Evolutionary conservation across 1,140 invertebrate species (phyloP).

Genomic region (Melanaphis sacchari): DNA sequence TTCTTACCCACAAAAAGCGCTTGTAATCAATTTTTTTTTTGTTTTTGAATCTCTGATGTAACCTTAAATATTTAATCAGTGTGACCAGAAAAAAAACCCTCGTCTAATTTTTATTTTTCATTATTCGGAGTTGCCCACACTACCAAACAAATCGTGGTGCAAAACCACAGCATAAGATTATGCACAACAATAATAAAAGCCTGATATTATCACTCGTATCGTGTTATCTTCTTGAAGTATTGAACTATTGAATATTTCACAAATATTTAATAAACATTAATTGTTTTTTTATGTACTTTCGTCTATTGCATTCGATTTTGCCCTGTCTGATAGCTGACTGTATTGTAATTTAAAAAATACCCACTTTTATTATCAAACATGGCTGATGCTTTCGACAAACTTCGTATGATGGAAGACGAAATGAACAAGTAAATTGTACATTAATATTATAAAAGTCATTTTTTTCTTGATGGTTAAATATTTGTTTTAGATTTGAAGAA

Average conservation of each 20-base stretch:
- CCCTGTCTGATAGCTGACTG: too few relatives aligned
- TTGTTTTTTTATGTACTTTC: too few relatives aligned
- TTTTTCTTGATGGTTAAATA: neutral
- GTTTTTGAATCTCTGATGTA: slow-evolving; percentile 5
- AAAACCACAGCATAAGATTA: too few relatives aligned
- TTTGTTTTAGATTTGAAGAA: slow-evolving; percentile 61
- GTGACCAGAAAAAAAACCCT: neutral
- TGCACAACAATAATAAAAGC: too few relatives aligned
- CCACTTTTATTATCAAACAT: neutral
- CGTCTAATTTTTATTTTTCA: too few relatives aligned
- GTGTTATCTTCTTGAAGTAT: too few relatives aligned
- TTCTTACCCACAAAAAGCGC: slow-evolving; percentile 45
- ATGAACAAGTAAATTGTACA: slow-evolving; percentile 61
- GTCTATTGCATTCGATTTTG: too few relatives aligned
- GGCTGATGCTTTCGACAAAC: slow-evolving; percentile 59
- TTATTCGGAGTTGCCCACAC: too few relatives aligned
- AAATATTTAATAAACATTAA: too few relatives aligned
- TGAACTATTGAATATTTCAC: too few relatives aligned
- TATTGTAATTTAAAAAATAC: neutral
- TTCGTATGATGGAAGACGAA: slow-evolving; percentile 61
- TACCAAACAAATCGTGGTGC: too few relatives aligned
- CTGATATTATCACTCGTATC: too few relatives aligned
- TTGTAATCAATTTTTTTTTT: slow-evolving; percentile 52
- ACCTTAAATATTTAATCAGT: slow-evolving; percentile 36
- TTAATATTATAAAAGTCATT: neutral